These are phyloP conservation scores for Amorpha juglandis DNA, from an alignment of 2,888 invertebrate species.

Conservation along the genomic window DNA sequence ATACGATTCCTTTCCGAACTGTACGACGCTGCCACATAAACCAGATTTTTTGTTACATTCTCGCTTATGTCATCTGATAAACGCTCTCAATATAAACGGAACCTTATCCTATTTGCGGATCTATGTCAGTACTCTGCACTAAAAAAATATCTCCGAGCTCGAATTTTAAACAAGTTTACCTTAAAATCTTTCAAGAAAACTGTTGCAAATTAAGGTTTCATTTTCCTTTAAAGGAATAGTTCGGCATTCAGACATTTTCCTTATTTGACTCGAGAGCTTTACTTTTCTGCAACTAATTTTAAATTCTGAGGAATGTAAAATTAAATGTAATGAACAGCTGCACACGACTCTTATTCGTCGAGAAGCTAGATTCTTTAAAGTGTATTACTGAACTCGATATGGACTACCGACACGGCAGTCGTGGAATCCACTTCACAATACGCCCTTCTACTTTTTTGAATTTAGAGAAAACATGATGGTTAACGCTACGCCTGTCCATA, in stretches of 20 bases:
- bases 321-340: not conserved
- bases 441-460: too few relatives aligned
- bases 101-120: not conserved
- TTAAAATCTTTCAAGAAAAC: not conserved
- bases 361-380: not conserved
- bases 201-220: not conserved
- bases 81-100: too few relatives aligned
- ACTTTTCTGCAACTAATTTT: not conserved
- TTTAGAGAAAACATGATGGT: too few relatives aligned
- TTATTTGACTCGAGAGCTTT: not conserved
- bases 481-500: too few relatives aligned
- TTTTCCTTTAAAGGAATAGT: not conserved
- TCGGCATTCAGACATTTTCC: not conserved
- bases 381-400: too few relatives aligned
- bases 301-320: not conserved
- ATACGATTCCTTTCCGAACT: too few relatives aligned
- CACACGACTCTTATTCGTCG: not conserved
- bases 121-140: not conserved
- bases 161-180: constrained; percentile 2
- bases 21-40: too few relatives aligned
- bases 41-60: too few relatives aligned
- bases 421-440: too few relatives aligned
- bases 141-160: not conserved
- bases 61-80: too few relatives aligned
- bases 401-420: too few relatives aligned